Evolutionary conservation across 2,888 invertebrate genomes (phyloP), one percentile per base, ranked within the genome.

Genomic region (Anorthoa munda): DNA sequence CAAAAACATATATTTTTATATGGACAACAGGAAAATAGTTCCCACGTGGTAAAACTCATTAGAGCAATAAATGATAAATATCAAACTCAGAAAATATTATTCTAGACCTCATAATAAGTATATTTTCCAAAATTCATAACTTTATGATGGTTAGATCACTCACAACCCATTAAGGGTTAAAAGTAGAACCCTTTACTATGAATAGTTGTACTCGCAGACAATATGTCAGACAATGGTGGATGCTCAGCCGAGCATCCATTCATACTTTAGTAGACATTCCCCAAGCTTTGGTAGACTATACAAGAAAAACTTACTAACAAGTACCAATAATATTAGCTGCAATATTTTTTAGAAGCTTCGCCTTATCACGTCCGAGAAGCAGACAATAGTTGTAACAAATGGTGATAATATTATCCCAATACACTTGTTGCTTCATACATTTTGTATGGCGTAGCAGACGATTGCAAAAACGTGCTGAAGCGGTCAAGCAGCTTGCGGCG

Each of bases 381-480:
- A 39, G 21, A 64, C 72, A 45, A 72, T 78, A 48, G 21, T 48
- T 70, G 45, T 66, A 81, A 67, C 72, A 78, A 79, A 72, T 78
- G 59, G 31, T 55, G 64, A 67, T 80, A 75, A 80, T 68, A 83
- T 58, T 68, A 83, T 58, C 70, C 21, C 53, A 39, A 70, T 72
- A 50, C 66, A 86, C 84, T 84, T 86, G 84, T 84, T 86, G 84
- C 86, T 72, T 68, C 66, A 61, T 75, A 75, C 58, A 82, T 83
- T 63, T 64, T 83, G 71, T 71, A 76, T 70, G 61, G 45, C 46
- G 68, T 72, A 31, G 31, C 50, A 64, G 53, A 53, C 11, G 45
- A 75, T 77, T 61, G 58, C 56, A 45, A 56, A 68, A 68, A 83
- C 81, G 84, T 83, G 84, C 75, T 72, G 23, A n/a, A 63, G 26